These are phyloP conservation scores for Pandemis heparana DNA, from an alignment of 2,888 invertebrate genomes.

Conservation along the genomic window DNA sequence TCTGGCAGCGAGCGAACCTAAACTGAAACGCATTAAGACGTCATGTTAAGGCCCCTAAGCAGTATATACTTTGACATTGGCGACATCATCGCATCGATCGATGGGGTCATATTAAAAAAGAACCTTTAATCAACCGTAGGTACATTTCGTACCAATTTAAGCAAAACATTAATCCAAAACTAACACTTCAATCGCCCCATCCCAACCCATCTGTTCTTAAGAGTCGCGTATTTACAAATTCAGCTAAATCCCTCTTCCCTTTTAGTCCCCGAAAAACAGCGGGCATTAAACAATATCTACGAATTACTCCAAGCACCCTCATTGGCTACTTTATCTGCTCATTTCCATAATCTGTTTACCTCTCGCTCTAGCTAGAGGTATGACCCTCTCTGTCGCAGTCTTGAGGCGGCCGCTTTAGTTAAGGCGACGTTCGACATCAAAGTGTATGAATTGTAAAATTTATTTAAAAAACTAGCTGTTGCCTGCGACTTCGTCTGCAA, in stretches of 20 bases:
- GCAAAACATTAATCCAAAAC: not conserved
- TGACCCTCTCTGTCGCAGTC: slow-evolving; percentile 11
- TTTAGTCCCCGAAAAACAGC: slow-evolving; percentile 22
- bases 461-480: too few relatives aligned
- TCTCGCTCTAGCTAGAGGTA: slow-evolving; percentile 18
- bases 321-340: slow-evolving; percentile 35
- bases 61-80: too few relatives aligned
- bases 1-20: too few relatives aligned
- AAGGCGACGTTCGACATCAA: not conserved
- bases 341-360: slow-evolving; percentile 25
- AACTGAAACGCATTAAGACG: too few relatives aligned
- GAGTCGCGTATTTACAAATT: slow-evolving; percentile 30
- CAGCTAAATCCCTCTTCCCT: slow-evolving; percentile 24
- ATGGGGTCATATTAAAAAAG: too few relatives aligned
- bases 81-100: too few relatives aligned
- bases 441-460: too few relatives aligned
- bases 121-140: not conserved
- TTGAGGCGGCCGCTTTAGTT: slow-evolving; percentile 5
- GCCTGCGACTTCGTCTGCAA: too few relatives aligned
- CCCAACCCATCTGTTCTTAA: not conserved
- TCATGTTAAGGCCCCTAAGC: too few relatives aligned
- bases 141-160: not conserved
- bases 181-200: not conserved
- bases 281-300: slow-evolving; percentile 37
- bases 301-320: slow-evolving; percentile 30